phyloP scores from a whole-genome alignment of 35 echinoderm and acorn worm genomes.

The Chiridota heheva region DNA sequence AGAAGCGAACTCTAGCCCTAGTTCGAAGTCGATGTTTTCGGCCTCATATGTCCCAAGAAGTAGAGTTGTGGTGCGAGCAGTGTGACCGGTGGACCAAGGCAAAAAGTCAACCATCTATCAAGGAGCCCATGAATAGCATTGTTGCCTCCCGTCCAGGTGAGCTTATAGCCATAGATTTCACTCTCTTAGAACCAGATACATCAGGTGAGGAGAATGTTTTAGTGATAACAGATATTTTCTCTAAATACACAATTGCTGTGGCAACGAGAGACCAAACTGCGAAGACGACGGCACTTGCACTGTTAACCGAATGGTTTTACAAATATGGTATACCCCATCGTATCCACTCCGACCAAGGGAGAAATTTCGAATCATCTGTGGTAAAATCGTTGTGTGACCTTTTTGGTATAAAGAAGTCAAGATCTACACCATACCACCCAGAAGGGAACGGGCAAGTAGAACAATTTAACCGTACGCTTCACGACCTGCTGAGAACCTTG shows the following conservation, averaged over 20 bases:
- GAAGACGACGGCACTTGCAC: conserved; percentile 14
- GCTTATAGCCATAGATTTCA: conserved; percentile 41
- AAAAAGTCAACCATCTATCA: conserved; percentile 21
- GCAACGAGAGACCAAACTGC: conserved; percentile 44
- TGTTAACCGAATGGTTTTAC: conserved; percentile 23
- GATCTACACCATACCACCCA: conserved; percentile 55
- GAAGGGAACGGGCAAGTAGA: conserved; percentile 59
- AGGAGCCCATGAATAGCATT: conserved; percentile 12
- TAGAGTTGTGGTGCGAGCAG: conserved; percentile 2
- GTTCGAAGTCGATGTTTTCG: conserved; percentile 30
- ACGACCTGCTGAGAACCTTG: no score
- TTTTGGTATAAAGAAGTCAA: conserved; percentile 23
- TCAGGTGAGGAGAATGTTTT: conserved; percentile 35
- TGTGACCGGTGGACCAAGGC: conserved; percentile 49
- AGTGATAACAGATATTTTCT: conserved; percentile 41
- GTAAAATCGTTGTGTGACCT: conserved; percentile 21
- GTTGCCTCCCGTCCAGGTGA: conserved; percentile 29
- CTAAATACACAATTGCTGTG: conserved; percentile 31
- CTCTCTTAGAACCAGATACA: conserved; percentile 19
- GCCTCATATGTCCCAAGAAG: background rate
- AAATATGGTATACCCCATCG: conserved; percentile 19
- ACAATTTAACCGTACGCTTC: conserved; percentile 54
- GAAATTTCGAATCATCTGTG: conserved; percentile 21
- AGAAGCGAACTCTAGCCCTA: conserved; percentile 18
- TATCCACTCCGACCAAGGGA: conserved; percentile 27